Conservation (phyloP, 2,113 vertebrate genomes). For the Serranochromis macrocephalus region DNA sequence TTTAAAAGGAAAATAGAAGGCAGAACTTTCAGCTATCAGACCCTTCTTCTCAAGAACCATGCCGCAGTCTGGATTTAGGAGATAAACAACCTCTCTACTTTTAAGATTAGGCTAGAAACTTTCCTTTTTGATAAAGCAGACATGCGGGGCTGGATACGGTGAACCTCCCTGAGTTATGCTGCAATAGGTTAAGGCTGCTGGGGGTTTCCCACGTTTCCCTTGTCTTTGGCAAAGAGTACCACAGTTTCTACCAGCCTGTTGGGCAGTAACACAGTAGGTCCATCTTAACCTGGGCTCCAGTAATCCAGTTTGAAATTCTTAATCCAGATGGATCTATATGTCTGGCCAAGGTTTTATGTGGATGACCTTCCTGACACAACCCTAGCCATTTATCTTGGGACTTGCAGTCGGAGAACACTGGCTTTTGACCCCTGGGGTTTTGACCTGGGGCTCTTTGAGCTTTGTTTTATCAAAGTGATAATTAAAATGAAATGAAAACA, state of each 20-base stretch:
- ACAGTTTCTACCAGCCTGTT: neutral
- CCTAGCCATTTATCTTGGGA: neutral
- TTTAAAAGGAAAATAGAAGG: neutral
- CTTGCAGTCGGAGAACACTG: neutral
- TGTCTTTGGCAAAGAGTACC: neutral
- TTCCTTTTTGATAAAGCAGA: neutral
- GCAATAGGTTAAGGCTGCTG: neutral
- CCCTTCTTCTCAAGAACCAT: neutral
- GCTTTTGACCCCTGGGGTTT: neutral
- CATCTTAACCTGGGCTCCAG: neutral
- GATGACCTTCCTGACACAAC: neutral
- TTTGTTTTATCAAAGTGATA: neutral
- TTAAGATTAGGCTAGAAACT: neutral
- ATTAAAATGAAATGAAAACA: neutral
- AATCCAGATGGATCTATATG: neutral
- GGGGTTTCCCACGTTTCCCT: neutral
- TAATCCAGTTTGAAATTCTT: neutral
- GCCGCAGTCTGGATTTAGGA: neutral
- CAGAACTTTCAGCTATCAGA: rapidly evolving
- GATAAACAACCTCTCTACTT: neutral
- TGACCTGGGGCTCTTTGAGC: neutral
- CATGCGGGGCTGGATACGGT: neutral
- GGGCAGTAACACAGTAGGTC: neutral
- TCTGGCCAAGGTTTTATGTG: neutral
- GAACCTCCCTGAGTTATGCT: neutral